Conservation (phyloP, 2,888 invertebrate species). For the Dichetophora obliterata region DNA sequence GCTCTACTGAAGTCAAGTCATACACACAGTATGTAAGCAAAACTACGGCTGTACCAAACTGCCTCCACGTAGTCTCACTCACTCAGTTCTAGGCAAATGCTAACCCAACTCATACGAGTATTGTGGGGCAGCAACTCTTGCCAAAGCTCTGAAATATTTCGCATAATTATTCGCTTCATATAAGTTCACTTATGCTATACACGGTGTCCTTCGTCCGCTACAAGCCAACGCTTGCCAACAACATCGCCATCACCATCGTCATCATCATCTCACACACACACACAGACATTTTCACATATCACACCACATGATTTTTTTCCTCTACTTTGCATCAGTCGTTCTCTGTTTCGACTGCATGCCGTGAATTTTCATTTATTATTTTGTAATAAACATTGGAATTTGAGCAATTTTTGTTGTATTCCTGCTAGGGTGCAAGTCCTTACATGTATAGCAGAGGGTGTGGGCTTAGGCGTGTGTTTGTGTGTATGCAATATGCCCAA, state of each 20-base stretch:
- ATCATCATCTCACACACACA: background rate
- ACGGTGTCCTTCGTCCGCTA: background rate
- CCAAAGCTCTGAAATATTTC: constrained; percentile 21
- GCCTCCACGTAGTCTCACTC: background rate
- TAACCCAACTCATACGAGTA: background rate
- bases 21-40: background rate
- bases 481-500: background rate
- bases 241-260: background rate
- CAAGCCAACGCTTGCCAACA: background rate
- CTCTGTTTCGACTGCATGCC: background rate
- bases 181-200: background rate
- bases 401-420: constrained; percentile 12
- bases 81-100: background rate
- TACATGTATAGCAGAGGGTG: background rate
- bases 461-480: constrained; percentile 10
- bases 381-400: constrained; percentile 31
- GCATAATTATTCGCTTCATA: constrained; percentile 27
- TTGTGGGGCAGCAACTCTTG: background rate
- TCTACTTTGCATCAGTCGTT: background rate
- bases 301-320: background rate
- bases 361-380: constrained; percentile 34
- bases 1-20: background rate
- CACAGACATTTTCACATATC: background rate
- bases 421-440: background rate
- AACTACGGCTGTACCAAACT: background rate